Conservation (phyloP, 2,797 vertebrate species). For the Ptychobarbus kaznakovi region DNA sequence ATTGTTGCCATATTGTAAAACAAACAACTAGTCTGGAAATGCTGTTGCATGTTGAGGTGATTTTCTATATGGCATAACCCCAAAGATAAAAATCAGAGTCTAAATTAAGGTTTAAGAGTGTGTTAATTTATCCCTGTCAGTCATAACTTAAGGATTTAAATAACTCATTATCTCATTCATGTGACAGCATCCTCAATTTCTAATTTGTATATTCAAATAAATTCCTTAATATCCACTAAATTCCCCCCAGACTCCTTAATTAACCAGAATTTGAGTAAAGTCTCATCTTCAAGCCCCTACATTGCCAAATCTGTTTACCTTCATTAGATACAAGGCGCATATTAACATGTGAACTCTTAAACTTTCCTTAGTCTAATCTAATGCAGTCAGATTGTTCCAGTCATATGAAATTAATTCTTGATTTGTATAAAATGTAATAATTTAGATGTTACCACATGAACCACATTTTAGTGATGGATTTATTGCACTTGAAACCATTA, state of each 20-base stretch:
- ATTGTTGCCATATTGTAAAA: neutral
- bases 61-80: neutral
- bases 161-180: neutral
- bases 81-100: neutral
- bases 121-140: neutral
- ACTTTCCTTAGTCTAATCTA: neutral
- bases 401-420: neutral
- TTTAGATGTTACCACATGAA: neutral
- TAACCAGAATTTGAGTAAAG: constrained; percentile 5
- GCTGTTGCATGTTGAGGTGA: neutral
- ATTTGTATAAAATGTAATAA: neutral
- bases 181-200: neutral
- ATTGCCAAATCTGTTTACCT: neutral
- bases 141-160: neutral
- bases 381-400: neutral
- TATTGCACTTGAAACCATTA: neutral
- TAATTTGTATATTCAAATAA: neutral
- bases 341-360: neutral
- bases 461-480: neutral
- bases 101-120: neutral
- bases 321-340: neutral
- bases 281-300: neutral
- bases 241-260: neutral
- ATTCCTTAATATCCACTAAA: neutral
- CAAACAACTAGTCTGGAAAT: neutral